Conservation (phyloP, 2,888 invertebrate species). For the Euproctis similis region DNA sequence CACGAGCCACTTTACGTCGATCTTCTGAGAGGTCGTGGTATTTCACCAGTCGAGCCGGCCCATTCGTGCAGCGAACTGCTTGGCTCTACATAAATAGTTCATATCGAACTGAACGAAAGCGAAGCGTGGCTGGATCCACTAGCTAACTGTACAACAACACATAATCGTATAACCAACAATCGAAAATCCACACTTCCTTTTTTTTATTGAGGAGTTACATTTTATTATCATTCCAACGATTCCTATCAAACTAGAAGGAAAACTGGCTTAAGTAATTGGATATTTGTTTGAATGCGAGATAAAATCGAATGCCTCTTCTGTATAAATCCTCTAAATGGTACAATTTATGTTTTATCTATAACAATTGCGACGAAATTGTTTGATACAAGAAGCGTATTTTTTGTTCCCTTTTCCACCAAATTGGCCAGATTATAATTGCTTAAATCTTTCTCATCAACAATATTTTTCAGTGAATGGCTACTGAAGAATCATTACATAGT, state of each 20-base stretch:
- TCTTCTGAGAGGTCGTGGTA: no score
- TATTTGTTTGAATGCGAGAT: conserved; percentile 48
- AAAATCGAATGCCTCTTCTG: conserved; percentile 40
- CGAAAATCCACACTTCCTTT: conserved; percentile 8
- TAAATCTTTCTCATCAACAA: no score
- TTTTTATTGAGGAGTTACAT: conserved; percentile 16
- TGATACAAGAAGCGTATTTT: conserved; percentile 10
- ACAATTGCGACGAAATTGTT: conserved; percentile 19
- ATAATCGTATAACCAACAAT: neutral
- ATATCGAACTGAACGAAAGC: no score
- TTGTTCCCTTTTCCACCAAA: conserved; percentile 24
- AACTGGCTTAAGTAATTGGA: conserved; percentile 58
- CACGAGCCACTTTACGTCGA: no score
- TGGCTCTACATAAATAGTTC: no score
- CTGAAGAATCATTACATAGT: no score
- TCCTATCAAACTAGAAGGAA: conserved; percentile 29
- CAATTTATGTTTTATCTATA: conserved; percentile 24
- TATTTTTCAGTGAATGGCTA: no score
- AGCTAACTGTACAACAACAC: neutral
- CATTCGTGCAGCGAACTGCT: no score
- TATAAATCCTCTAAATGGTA: conserved; percentile 39
- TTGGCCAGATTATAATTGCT: conserved; percentile 18
- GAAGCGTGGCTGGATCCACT: no score
- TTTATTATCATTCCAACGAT: conserved; percentile 35
- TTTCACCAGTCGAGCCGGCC: no score